Evolutionary conservation across 2,888 invertebrate species (phyloP).

Genomic region (Plutella xylostella): DNA sequence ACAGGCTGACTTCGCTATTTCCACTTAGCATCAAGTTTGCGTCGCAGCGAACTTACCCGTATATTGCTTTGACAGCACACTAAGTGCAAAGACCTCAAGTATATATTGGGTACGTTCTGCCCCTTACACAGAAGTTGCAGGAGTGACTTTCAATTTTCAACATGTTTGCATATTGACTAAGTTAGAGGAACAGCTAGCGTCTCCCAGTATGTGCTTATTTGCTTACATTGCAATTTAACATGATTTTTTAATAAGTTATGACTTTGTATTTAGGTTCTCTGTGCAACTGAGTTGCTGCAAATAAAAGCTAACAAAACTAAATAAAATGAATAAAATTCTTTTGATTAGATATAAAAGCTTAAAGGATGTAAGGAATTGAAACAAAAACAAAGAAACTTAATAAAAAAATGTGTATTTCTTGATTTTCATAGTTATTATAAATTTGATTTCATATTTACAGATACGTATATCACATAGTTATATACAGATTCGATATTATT

Average conservation of each 20-base stretch:
- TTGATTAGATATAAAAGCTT: neutral
- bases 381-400: conserved; percentile 63
- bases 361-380: conserved; percentile 36
- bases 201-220: neutral
- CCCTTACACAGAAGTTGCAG: conserved; percentile 18
- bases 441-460: conserved; percentile 49
- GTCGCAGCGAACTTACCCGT: conserved; percentile 32
- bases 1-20: conserved; percentile 7
- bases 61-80: conserved; percentile 6
- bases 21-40: conserved; percentile 8
- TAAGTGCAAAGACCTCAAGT: conserved; percentile 10
- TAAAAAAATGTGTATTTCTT: conserved; percentile 58
- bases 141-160: conserved; percentile 39
- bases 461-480: conserved; percentile 20
- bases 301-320: neutral
- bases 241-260: neutral
- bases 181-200: conserved; percentile 11
- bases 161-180: conserved; percentile 36
- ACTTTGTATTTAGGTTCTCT: too few relatives aligned
- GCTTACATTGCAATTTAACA: neutral
- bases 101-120: conserved; percentile 19
- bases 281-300: too few relatives aligned
- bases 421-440: conserved; percentile 38
- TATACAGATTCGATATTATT: conserved; percentile 50
- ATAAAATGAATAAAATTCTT: neutral